These are phyloP conservation scores for Mycalesis mineus DNA, from an alignment of 2,888 invertebrate species.

Conservation along the genomic window DNA sequence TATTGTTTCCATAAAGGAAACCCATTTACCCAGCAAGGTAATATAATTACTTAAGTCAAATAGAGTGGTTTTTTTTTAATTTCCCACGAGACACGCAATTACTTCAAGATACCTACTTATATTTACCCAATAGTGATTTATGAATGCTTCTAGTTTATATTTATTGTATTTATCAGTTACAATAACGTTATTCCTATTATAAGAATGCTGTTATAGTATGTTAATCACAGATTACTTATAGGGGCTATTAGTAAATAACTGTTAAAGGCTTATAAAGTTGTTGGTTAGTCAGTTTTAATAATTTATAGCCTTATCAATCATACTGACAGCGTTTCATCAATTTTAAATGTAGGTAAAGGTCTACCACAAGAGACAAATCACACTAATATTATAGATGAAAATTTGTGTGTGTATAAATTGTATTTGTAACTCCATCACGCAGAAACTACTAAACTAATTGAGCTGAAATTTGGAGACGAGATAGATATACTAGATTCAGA, in stretches of 20 bases:
- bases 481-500: too few relatives aligned
- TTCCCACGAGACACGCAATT: constrained; percentile 4
- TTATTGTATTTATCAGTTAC: background rate
- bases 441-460: too few relatives aligned
- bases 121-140: background rate
- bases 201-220: background rate
- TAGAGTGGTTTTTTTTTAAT: background rate
- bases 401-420: too few relatives aligned
- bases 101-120: background rate
- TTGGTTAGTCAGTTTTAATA: background rate
- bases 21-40: background rate
- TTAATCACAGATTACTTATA: background rate
- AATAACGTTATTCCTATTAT: background rate
- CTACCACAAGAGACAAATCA: too few relatives aligned
- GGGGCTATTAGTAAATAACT: background rate
- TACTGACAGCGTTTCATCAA: background rate
- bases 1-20: background rate
- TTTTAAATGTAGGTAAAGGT: background rate
- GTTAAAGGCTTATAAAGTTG: background rate
- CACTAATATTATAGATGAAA: too few relatives aligned
- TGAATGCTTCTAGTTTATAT: background rate
- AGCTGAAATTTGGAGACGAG: too few relatives aligned
- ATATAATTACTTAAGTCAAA: constrained; percentile 1
- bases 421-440: too few relatives aligned
- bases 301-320: background rate